Evolutionary conservation across 2,888 invertebrate genomes (phyloP).

Genomic region (Pristionchus exspectatus): DNA sequence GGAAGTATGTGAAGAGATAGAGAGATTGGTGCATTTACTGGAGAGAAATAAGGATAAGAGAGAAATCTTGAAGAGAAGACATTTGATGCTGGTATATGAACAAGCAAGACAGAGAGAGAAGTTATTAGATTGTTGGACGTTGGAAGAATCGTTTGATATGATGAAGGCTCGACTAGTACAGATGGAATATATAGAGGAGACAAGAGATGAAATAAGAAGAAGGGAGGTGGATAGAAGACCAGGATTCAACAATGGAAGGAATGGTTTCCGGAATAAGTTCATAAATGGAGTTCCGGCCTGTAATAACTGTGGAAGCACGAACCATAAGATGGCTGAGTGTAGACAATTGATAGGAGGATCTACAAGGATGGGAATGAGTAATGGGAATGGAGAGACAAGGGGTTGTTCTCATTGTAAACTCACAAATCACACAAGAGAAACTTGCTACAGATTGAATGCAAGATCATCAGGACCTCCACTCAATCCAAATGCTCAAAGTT

Average conservation of each 20-base stretch:
- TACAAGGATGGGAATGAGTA: no score
- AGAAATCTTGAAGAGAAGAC: neutral
- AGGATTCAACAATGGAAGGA: neutral
- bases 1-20: conserved; percentile 1
- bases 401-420: neutral
- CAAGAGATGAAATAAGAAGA: neutral
- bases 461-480: neutral
- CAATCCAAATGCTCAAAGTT: neutral
- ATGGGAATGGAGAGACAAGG: no score
- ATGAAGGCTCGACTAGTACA: neutral
- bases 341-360: neutral
- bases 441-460: neutral
- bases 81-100: neutral
- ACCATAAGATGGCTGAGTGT: neutral
- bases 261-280: neutral
- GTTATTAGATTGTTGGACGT: neutral
- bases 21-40: neutral
- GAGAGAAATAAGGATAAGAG: neutral
- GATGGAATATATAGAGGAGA: neutral
- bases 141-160: neutral
- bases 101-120: neutral
- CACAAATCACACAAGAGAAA: neutral
- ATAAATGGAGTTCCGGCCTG: neutral
- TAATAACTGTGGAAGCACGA: neutral
- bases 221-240: neutral